Conservation (phyloP, 2,797 vertebrate species). For the Chrysocyon brachyurus region DNA sequence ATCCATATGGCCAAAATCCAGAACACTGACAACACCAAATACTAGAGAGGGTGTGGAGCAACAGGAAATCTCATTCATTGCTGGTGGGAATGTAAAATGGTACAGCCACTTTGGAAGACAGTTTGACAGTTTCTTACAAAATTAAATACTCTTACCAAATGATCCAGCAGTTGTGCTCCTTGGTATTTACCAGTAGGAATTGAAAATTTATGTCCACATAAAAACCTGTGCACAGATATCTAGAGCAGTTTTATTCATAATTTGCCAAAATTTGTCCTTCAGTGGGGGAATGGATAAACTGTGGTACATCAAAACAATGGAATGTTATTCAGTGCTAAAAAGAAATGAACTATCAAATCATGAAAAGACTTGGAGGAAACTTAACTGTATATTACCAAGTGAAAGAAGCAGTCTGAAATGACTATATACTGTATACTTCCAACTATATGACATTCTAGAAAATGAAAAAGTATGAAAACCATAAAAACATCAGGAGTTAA, state of each 20-base stretch:
- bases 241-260: not conserved
- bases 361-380: not conserved
- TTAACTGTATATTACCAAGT: not conserved
- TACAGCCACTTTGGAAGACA: constrained; percentile 2
- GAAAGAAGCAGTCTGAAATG: not conserved
- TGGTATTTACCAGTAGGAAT: not conserved
- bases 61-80: not conserved
- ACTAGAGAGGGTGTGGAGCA: not conserved
- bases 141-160: not conserved
- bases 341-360: constrained; percentile 3
- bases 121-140: constrained; percentile 9
- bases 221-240: not conserved
- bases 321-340: not conserved
- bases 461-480: not conserved
- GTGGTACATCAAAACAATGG: not conserved
- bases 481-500: not conserved
- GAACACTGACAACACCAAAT: not conserved
- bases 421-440: not conserved
- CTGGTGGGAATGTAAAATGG: not conserved
- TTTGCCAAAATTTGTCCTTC: constrained; percentile 11
- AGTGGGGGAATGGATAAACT: not conserved
- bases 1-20: constrained; percentile 14
- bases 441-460: not conserved
- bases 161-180: not conserved
- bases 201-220: not conserved